Conservation (phyloP, 1,140 invertebrate species). For the Dinothrombium tinctorium region DNA sequence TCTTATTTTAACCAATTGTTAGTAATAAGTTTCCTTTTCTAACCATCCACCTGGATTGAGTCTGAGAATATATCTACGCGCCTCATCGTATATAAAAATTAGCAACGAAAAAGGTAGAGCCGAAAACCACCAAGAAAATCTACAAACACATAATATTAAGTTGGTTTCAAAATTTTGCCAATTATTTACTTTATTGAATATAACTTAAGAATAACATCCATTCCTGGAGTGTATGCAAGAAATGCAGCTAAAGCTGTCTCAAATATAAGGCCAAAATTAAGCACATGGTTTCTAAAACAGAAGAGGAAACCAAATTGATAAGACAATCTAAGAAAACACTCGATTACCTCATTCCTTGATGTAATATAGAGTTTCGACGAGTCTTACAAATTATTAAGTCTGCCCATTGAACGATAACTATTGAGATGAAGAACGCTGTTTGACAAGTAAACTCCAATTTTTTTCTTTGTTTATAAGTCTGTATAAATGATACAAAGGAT, state of each 20-base stretch:
- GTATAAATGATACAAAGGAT: no score
- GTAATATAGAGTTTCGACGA: slow-evolving; percentile 76
- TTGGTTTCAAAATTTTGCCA: background rate
- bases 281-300: slow-evolving; percentile 63
- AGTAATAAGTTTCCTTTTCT: no score
- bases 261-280: slow-evolving; percentile 82
- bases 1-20: no score
- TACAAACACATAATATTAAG: background rate
- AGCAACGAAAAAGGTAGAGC: slow-evolving; percentile 26
- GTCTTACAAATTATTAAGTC: slow-evolving; percentile 98
- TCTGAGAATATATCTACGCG: slow-evolving; percentile 24
- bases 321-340: background rate
- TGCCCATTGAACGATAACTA: slow-evolving; percentile 95
- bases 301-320: background rate
- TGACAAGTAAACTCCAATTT: slow-evolving; percentile 90
- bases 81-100: slow-evolving; percentile 29
- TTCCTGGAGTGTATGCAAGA: slow-evolving; percentile 81
- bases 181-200: slow-evolving; percentile 74
- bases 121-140: slow-evolving; percentile 26
- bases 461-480: slow-evolving; percentile 47
- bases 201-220: slow-evolving; percentile 87
- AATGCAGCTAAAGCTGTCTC: slow-evolving; percentile 78
- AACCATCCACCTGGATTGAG: slow-evolving; percentile 25
- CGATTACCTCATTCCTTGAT: slow-evolving; percentile 68
- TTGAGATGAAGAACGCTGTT: slow-evolving; percentile 93